Evolutionary conservation across 2,113 vertebrate genomes (phyloP), one percentile per base, ranked within the genome.

Genomic region (Cheirogaleus medius): DNA sequence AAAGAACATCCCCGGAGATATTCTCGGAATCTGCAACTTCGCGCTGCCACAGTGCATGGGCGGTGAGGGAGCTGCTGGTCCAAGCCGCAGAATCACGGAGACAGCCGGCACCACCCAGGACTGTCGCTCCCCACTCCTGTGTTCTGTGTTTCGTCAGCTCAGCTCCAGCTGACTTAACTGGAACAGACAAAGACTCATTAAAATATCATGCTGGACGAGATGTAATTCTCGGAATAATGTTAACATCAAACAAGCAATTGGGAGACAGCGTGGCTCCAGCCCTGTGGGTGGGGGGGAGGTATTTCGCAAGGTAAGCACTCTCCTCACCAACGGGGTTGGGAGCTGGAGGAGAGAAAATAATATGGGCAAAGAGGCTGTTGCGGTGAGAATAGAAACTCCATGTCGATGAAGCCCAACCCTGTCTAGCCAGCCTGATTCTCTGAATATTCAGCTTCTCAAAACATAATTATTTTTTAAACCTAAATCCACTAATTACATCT

Each of bases 161-260:
- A 74, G 66, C 76, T 78, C 78, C 54, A 90, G 52, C 15, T 64
- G 81, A 82, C 96, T 96, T 97, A 97, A 97, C 95, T 80, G 74
- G 95, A 92, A 89, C 58, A 82, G 84, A 96, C 95, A 97, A 95
- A 91, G 3, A 9, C 73, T 97, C 95, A 95, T 97, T 97, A 98
- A 97, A 97, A 96, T 97, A 92, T 63, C 90, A 85, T 96, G 90
- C 93, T 94, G 93, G 90, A 88, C 14, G 12, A 95, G 87, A 85
- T 95, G 66, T 97, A 85, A 95, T 92, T 96, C 81, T 97, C 88
- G 95, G 94, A 95, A 88, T 97, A 95, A 92, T 73, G 80, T 96
- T 96, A 96, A 95, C 76, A 90, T 88, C 90, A 97, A 96, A 94
- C 71, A 92, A 82, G 88, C 81, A 86, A 54, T 96, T 96, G 81